Conservation (phyloP, 2,113 vertebrate species). For the Paracyprichromis sp. region DNA sequence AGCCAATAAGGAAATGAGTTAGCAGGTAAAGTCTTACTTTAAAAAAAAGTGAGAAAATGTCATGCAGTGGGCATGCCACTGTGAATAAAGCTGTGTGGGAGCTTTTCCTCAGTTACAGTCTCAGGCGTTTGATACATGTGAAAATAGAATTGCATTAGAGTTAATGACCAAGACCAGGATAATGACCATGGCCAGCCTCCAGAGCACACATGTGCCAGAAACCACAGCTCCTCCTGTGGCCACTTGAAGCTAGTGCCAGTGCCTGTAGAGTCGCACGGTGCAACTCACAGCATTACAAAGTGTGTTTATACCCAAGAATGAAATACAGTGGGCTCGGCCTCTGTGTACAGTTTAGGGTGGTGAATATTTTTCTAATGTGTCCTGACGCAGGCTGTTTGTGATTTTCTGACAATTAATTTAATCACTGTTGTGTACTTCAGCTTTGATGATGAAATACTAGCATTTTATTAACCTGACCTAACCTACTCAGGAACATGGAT, state of each 20-base stretch:
- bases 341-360: rapidly evolving
- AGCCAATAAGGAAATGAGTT: neutral
- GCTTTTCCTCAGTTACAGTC: neutral
- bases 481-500: neutral
- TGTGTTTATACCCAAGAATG: neutral
- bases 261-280: neutral
- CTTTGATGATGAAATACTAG: neutral
- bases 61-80: neutral
- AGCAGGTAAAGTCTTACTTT: neutral
- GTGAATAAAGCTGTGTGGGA: neutral
- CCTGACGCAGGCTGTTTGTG: neutral
- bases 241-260: neutral
- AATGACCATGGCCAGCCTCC: neutral
- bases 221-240: neutral
- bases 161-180: neutral
- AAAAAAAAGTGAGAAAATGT: neutral
- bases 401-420: neutral
- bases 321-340: neutral
- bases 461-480: neutral
- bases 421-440: neutral
- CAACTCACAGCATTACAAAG: neutral
- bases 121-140: neutral
- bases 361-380: neutral
- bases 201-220: neutral
- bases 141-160: neutral